Conservation (phyloP, 2,888 invertebrate species). For the Pycnomerus fuliginosus region DNA sequence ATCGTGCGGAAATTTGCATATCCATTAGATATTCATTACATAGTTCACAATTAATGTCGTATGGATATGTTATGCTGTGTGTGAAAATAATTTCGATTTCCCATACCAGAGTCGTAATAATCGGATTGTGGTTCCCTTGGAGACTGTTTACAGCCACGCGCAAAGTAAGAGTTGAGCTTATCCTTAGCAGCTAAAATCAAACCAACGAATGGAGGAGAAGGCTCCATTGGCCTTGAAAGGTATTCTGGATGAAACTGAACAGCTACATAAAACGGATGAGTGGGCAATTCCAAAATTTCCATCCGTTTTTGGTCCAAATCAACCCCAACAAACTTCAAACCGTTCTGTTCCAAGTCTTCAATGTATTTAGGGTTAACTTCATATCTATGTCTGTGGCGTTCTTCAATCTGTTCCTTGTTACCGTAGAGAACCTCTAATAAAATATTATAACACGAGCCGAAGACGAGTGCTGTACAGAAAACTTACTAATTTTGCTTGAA, state of each 20-base stretch:
- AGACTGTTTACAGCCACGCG: conserved; percentile 72
- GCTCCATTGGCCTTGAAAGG: conserved; percentile 83
- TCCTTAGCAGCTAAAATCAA: conserved; percentile 87
- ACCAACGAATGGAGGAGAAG: conserved; percentile 95
- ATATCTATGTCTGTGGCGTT: conserved; percentile 95
- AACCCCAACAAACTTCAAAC: conserved; percentile 63
- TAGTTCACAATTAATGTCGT: no score
- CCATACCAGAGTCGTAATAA: conserved; percentile 64
- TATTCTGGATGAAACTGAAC: conserved; percentile 99
- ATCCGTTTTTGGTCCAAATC: conserved; percentile 84
- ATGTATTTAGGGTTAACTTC: conserved; percentile 95
- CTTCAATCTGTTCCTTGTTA: conserved; percentile 76
- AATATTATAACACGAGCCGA: conserved; percentile 7
- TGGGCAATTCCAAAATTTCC: conserved; percentile 88
- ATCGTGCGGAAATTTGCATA: no score
- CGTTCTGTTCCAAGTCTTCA: conserved; percentile 71
- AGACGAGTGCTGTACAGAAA: not conserved
- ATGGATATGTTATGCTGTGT: no score
- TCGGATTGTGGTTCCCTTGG: conserved; percentile 71
- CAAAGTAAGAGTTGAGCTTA: conserved; percentile 71
- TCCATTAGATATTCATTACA: no score
- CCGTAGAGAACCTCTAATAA: conserved; percentile 73
- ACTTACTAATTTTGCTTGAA: conserved; percentile 63
- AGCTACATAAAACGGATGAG: conserved; percentile 90
- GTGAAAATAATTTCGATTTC: no score